Conservation (phyloP, 2,888 invertebrate genomes). For the Dermolepida albohirtum region DNA sequence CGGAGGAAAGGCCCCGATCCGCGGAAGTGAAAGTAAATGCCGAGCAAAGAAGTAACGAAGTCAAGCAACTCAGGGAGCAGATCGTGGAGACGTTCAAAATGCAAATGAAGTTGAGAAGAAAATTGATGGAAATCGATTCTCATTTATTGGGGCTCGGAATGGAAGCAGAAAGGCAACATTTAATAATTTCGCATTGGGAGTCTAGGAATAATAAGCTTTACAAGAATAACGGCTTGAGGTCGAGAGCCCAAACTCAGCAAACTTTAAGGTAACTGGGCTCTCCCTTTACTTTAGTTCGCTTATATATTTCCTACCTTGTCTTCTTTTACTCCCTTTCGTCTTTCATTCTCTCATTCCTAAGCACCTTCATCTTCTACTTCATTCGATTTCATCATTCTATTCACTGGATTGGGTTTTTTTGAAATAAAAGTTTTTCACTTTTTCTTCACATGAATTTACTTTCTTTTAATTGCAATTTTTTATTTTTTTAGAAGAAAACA, state of each 20-base stretch:
- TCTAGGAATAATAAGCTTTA: conserved; percentile 83
- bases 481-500: conserved; percentile 53
- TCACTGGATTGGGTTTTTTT: no score
- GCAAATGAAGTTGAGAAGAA: conserved; percentile 89
- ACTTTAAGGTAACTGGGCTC: conserved; percentile 70
- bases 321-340: no score
- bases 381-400: no score
- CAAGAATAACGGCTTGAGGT: conserved; percentile 69
- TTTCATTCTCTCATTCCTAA: no score
- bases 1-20: conserved; percentile 73
- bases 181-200: conserved; percentile 91
- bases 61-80: conserved; percentile 77
- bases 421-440: no score
- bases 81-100: conserved; percentile 91
- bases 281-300: no score
- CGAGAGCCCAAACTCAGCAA: conserved; percentile 72
- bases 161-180: conserved; percentile 89
- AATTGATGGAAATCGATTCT: conserved; percentile 92
- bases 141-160: conserved; percentile 87
- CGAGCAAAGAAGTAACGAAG: conserved; percentile 53
- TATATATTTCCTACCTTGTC: no score
- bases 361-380: no score
- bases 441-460: no score
- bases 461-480: no score
- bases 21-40: conserved; percentile 64